Evolutionary conservation across 2,797 vertebrate genomes (phyloP).

Genomic region (Alca torda): DNA sequence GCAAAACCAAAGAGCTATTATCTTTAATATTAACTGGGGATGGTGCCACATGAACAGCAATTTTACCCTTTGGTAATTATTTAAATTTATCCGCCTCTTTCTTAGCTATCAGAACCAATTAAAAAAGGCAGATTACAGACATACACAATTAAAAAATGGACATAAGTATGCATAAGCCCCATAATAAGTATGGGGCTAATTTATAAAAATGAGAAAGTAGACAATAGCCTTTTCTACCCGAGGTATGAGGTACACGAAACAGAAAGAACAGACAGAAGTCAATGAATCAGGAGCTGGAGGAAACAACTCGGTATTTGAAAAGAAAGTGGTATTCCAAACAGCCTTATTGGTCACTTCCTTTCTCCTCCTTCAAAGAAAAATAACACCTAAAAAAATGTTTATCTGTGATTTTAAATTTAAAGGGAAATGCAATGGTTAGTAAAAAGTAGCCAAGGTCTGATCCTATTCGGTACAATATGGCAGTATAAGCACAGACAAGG

Average conservation of each 20-base stretch:
- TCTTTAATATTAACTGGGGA: background rate
- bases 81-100: background rate
- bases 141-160: rapidly evolving
- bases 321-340: background rate
- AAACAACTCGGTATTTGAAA: background rate
- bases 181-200: background rate
- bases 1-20: background rate
- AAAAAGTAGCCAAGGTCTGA: background rate
- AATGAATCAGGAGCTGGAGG: background rate
- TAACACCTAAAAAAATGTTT: background rate
- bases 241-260: background rate
- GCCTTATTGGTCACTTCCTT: background rate
- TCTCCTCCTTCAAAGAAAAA: background rate
- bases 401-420: background rate
- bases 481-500: background rate
- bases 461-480: background rate
- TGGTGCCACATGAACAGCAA: background rate
- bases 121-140: background rate
- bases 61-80: background rate
- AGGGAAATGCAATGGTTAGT: background rate
- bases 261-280: background rate
- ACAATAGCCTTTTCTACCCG: background rate
- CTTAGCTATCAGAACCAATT: background rate
- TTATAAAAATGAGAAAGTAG: background rate
- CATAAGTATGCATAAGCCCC: background rate